Evolutionary conservation across 2,113 vertebrate species (phyloP), one percentile per base, ranked within the genome.

Genomic region (Thamnophis sirtalis): DNA sequence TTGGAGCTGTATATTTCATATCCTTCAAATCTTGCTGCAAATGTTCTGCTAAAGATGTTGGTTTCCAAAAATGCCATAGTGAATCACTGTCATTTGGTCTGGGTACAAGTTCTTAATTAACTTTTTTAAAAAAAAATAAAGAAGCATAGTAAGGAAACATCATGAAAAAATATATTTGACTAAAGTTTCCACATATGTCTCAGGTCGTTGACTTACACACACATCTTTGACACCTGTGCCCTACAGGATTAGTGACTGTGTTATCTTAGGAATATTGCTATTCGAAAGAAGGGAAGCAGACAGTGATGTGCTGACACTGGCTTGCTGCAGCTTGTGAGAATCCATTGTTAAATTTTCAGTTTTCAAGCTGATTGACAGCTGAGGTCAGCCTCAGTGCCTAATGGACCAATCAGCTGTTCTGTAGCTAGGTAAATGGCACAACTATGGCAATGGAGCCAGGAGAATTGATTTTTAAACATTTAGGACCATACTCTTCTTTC

Each of bases 101-200:
- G 10, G 9, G 26, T 93, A 89, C 48, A 26, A 19, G 24, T 54
- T 94, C 54, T 5, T 93, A 55, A 53, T 90, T 89, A 91, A 43
- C 43, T 21, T 19, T 28, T 43, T 43, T 2, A 43, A 43, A 90
- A 91, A 87, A 90, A 0, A 21, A 1, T 15, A 7, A 4, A 26
- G 53, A 93, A 63, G 26, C 55, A 33, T 0, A 11, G 22, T 89
- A n/a, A 21, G 28, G 56, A 87, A 90, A 54, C 51, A 84, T 60
- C 22, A 2, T 24, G 24, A 9, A 80, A 84, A 33, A 50, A 58
- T 86, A 22, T 87, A 63, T 10, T 60, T 91, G 87, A 63, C 13
- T 91, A 28, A 26, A 53, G 9, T 91, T 73, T 43, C 9, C 43
- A 91, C 63, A 73, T 73, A 73, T 54, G 87, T 91, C 58, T 73